phyloP scores from a whole-genome alignment of 2,113 vertebrate species.

The Serinus canaria region DNA sequence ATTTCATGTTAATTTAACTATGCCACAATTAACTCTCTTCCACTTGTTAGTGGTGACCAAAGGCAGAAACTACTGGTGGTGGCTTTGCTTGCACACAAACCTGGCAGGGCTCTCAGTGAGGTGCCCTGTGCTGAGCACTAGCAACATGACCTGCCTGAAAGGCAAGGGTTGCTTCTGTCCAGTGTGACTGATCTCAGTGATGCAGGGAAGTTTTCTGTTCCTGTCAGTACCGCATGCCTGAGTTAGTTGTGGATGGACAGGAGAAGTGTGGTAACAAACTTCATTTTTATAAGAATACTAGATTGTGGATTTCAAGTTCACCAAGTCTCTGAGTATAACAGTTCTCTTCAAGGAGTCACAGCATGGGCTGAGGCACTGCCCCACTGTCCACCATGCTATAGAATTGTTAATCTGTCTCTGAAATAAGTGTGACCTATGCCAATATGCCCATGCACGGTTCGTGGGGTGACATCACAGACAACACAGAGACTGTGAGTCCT shows the following conservation, averaged over 20 bases:
- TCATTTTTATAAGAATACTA: neutral
- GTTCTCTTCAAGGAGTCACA: neutral
- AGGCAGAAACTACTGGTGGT: neutral
- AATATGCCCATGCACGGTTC: neutral
- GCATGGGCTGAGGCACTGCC: neutral
- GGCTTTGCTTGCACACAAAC: neutral
- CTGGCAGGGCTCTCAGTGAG: neutral
- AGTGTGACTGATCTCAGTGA: neutral
- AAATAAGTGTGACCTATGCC: neutral
- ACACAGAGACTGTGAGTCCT: neutral
- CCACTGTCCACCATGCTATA: neutral
- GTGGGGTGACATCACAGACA: neutral
- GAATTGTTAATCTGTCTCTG: neutral
- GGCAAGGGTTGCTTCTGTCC: neutral
- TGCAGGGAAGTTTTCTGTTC: neutral
- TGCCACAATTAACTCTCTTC: neutral
- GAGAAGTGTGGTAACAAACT: neutral
- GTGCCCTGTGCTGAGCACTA: accelerated
- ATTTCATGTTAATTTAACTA: conserved; percentile 37
- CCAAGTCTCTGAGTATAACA: neutral
- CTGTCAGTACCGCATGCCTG: accelerated
- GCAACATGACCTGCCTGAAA: neutral
- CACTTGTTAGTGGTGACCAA: neutral
- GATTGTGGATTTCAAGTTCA: neutral
- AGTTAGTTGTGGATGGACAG: neutral